Evolutionary conservation across 2,888 invertebrate genomes (phyloP), one percentile per base, ranked within the genome.

Genomic region (Epinotia bilunana): DNA sequence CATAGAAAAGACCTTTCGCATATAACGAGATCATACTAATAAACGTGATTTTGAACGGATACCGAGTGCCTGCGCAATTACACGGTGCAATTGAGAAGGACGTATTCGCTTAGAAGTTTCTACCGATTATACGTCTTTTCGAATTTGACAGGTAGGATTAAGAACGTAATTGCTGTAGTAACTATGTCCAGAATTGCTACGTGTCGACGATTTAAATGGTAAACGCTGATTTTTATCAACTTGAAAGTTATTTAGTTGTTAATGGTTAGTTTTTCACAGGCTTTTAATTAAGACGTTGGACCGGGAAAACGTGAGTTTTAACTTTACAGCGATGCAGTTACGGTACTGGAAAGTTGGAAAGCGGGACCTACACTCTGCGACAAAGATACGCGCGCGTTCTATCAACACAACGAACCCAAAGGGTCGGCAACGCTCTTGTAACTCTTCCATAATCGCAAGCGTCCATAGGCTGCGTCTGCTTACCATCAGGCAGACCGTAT

Each of bases 11-110:
- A n/a, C 69, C n/a, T 11, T 69, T 69, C 11, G 7, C 16, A 28
- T 60, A 2, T 3, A 28, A 46, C 20, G 20, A 16, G 3, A n/a
- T 18, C 20, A 55, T 55, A 67, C 71, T 67, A 72, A 49, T 75
- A 46, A 71, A 75, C 67, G 55, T 67, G 72, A 75, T 75, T 75
- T 62, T 33, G 57, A 75, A 23, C 43, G 13, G 71, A 75, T 75
- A 75, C 62, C 64, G 55, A 23, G 28, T 6, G 58, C 53, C 55
- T 67, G 62, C 53, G 57, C 67, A 75, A 75, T 75, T 72, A 72
- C 43, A 0, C n/a, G 16, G n/a, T 28, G 5, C 43, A 46, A 46
- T 60, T 46, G 12, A 46, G 46, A 69, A 69, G 9, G 69, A 23
- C 28, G 16, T 39, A 69, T n/a, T 6, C 46, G 5, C 5, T 28